Evolutionary conservation across 2,888 invertebrate genomes (phyloP), one percentile per base, ranked within the genome.

Genomic region (Pachycephus smyrnensis): DNA sequence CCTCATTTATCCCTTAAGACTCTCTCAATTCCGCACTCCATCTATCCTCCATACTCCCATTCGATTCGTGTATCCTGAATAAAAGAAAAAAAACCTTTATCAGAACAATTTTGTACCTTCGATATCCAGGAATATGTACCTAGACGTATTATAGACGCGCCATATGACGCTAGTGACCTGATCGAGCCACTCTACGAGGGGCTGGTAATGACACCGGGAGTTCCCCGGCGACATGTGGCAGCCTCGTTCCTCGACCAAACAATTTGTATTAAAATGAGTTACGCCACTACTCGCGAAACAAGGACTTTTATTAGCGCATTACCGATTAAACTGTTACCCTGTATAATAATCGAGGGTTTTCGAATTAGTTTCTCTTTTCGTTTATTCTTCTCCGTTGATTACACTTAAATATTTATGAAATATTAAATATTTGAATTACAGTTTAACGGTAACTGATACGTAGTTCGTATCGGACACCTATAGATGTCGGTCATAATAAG

Each of bases 181-280:
- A 31, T 71, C 31, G 31, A 71, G 31, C 31, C 33, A 71, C 71
- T 31, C 31, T 32, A 33, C 71, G 71, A 86, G 85, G 86, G 86
- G 84, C 83, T 86, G 86, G 86, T 89, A 88, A 89, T 86, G 88
- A 89, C 83, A 83, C 78, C 83, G 81, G 82, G 87, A 86, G 87
- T 85, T 84, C 82, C 83, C 82, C 74, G 33, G 74, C 79, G 80
- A 83, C 82, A 83, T 83, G 82, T 83, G 82, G 81, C 77, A 76
- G 77, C 73, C 80, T 83, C 80, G 79, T 80, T 76, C 75, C 76
- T 73, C 73, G 79, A 76, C 76, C 81, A 84, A 88, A 89, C 90
- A 88, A 89, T 91, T 89, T 90, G 86, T 90, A 91, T 91, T 90
- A 88, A 90, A 91, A 91, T 90, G 89, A 89, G 83, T 80, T 80